Evolutionary conservation across 1,140 invertebrate genomes (phyloP), one percentile per base, ranked within the genome.

Genomic region (fruit fly (Drosophila melanogaster)): DNA sequence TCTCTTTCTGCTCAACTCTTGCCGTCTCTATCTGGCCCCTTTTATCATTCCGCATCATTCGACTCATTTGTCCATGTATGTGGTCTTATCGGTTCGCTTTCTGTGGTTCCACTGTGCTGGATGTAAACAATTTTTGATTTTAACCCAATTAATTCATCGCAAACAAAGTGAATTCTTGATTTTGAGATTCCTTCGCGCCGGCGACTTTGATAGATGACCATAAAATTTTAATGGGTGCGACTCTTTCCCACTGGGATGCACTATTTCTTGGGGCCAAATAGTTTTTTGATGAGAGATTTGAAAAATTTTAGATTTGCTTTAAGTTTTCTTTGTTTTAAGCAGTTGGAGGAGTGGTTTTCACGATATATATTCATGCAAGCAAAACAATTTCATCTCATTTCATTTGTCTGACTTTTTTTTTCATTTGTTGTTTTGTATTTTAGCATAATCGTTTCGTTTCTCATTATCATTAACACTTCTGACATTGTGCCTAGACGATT

Each of bases 391-490:
- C 17, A 44, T 38, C 15, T 37, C 47, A 53, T 53, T 51, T 15
- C n/a, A 46, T 60, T 66, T 66, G 43, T 49, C 44, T 62, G 64
- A n/a, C n/a, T 19, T 11, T 17, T 43, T 38, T 46, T 54, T 43
- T 53, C 38, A 7, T 30, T 60, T 49, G 30, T 62, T 72, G 33
- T 58, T 71, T 57, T 49, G 43, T 43, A 72, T 72, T 74, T 74
- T 72, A 41, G 49, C 67, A 62, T 74, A 72, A 74, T 74, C 67
- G 71, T 55, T 50, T 64, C 57, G 59, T 17, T 67, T 11, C 71
- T 74, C 71, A 74, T 74, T 74, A 74, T 73, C 71, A 74, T 74
- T 74, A 74, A 74, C 67, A 70, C 64, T 69, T 33, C 33, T 24
- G 50, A 70, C 40, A 67, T 55, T 67, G 41, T 37, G 61, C 62